Percentiles rank a stretch among this genome's conserved stretches.
phyloP scores from a whole-genome alignment of 2,797 vertebrate genomes.

The Anguilla anguilla region DNA sequence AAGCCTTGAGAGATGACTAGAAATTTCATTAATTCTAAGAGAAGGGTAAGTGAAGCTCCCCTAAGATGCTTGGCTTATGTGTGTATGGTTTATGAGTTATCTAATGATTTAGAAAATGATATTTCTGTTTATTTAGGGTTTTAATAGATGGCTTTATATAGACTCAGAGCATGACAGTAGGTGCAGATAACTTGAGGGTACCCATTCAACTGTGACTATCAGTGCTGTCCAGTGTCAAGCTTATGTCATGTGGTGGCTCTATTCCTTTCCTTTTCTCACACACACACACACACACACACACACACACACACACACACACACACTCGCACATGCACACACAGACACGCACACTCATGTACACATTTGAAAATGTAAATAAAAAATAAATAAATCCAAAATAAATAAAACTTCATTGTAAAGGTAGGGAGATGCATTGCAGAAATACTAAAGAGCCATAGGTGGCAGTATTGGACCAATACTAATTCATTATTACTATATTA shows the following conservation, averaged over 20 bases:
- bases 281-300: not conserved
- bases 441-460: constrained; percentile 3
- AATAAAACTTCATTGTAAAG: not conserved
- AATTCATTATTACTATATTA: not conserved
- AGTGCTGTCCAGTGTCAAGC: not conserved
- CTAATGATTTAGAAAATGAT: not conserved
- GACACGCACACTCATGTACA: not conserved
- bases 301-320: not conserved
- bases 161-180: not conserved
- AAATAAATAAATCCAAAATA: not conserved
- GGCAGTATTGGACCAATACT: constrained; percentile 7
- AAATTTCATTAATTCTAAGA: not conserved
- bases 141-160: not conserved
- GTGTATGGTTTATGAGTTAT: not conserved
- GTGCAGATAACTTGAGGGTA: not conserved
- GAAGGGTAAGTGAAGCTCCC: not conserved
- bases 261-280: not conserved
- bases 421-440: not conserved
- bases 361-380: not conserved
- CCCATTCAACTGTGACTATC: not conserved
- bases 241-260: not conserved
- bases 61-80: not conserved
- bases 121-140: not conserved
- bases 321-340: not conserved
- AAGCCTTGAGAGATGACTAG: not conserved